Percentiles rank a stretch among this genome's conserved stretches.
Conservation (phyloP, 2,797 vertebrate species). For the Tragelaphus oryx region DNA sequence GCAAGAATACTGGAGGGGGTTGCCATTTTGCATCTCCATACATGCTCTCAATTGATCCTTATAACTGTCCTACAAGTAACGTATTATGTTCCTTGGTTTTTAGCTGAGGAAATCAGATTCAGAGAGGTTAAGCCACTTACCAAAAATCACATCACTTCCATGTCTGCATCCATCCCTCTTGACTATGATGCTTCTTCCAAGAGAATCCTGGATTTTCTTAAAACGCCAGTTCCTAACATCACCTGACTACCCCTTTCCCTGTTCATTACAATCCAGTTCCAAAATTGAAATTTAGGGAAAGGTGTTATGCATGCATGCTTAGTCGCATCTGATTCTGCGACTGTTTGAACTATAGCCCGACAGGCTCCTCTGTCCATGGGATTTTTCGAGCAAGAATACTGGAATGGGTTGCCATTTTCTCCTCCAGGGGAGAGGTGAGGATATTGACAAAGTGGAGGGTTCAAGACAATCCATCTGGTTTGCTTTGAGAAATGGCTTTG, state of each 20-base stretch:
- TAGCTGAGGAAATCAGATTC: background rate
- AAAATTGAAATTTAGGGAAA: background rate
- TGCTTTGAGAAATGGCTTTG: background rate
- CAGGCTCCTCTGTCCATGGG: background rate
- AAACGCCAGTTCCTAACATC: background rate
- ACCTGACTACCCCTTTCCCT: background rate
- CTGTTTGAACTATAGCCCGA: background rate
- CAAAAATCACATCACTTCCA: background rate
- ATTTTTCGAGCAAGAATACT: background rate
- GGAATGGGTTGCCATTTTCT: background rate
- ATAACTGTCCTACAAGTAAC: background rate
- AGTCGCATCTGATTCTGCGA: background rate
- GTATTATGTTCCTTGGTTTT: background rate
- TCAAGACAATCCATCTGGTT: background rate
- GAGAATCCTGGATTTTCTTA: background rate
- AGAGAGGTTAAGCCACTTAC: background rate
- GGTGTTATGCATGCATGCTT: background rate
- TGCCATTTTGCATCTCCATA: background rate
- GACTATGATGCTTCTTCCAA: background rate
- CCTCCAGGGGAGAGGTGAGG: background rate
- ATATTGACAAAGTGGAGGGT: background rate
- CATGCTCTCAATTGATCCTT: background rate
- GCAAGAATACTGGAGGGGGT: background rate
- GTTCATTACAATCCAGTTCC: background rate
- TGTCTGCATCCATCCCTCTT: rapidly evolving